phyloP scores from a whole-genome alignment of 2,797 vertebrate species.

The Rhinatrema bivittatum region DNA sequence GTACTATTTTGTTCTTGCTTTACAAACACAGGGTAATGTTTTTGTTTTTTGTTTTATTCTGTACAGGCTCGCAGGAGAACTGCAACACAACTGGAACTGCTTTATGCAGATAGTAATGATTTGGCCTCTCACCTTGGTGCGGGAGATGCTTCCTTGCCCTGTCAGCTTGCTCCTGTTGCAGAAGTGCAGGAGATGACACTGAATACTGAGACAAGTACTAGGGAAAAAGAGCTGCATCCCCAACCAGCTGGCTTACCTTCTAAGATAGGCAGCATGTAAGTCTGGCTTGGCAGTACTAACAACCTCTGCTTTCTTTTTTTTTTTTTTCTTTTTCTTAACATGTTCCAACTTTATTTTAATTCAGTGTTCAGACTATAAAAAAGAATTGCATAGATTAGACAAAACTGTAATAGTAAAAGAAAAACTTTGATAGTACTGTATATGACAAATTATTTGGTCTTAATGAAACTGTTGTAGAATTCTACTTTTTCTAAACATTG shows the following conservation, averaged over 20 bases:
- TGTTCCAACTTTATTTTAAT: conserved; percentile 36
- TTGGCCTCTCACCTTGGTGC: conserved; percentile 57
- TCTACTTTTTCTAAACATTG: neutral
- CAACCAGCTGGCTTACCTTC: conserved; percentile 65
- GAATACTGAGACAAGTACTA: conserved; percentile 56
- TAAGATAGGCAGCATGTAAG: conserved; percentile 80
- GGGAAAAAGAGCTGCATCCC: conserved; percentile 63
- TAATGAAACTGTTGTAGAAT: conserved; percentile 9
- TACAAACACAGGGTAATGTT: conserved; percentile 7
- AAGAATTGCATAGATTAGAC: conserved; percentile 4
- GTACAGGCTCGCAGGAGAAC: conserved; percentile 85
- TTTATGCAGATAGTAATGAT: conserved; percentile 83
- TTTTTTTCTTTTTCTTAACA: conserved; percentile 38
- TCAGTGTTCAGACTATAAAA: conserved; percentile 20
- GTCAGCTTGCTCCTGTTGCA: conserved; percentile 49
- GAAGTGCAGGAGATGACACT: conserved; percentile 61
- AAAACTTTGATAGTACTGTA: too few species aligned
- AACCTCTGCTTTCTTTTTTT: conserved; percentile 19
- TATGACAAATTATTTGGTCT: too few species aligned
- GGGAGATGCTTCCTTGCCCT: conserved; percentile 60
- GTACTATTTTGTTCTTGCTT: accelerated
- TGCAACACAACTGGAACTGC: conserved; percentile 91
- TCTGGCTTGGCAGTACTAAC: conserved; percentile 62
- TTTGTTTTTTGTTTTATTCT: conserved; percentile 9
- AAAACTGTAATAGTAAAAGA: conserved; percentile 31